Conservation (phyloP, 2,888 invertebrate species). For the Tolmerus cingulatus region DNA sequence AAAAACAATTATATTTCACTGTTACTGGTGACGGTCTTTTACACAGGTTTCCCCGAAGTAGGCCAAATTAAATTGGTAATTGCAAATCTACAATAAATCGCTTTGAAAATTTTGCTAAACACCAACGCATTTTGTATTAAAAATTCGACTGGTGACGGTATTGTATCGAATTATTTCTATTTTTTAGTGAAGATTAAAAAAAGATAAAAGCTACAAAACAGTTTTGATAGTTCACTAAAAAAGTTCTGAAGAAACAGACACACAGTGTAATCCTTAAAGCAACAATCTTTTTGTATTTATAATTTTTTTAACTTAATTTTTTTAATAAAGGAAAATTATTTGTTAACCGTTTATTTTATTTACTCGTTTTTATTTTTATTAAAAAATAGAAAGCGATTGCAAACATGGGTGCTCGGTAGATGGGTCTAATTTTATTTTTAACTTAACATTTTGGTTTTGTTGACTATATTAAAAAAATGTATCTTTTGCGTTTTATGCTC, state of each 20-base stretch:
- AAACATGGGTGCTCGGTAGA: constrained; percentile 9
- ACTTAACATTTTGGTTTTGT: not conserved
- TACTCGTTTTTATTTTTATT: constrained; percentile 19
- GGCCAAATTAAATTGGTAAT: not conserved
- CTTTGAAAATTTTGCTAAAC: constrained; percentile 38
- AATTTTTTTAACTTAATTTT: constrained; percentile 24
- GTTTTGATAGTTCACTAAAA: constrained; percentile 21
- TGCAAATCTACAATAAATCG: not conserved
- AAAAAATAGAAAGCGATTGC: not conserved
- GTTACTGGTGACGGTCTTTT: not conserved
- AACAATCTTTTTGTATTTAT: constrained; percentile 33
- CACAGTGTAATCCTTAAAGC: constrained; percentile 4
- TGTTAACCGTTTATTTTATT: constrained; percentile 36
- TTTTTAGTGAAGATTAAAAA: constrained; percentile 28
- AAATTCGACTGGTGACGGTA: constrained; percentile 17
- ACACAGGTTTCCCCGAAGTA: not conserved
- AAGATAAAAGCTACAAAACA: not conserved
- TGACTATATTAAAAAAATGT: not conserved
- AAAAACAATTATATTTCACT: not conserved
- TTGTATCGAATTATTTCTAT: constrained; percentile 22
- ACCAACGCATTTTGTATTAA: constrained; percentile 20
- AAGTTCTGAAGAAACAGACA: not conserved
- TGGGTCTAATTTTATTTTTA: not conserved
- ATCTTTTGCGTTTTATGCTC: not conserved
- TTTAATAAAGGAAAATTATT: constrained; percentile 16